Evolutionary conservation across 2,797 vertebrate species (phyloP), one percentile per base, ranked within the genome.

Genomic region (Melanotaenia nigrans): DNA sequence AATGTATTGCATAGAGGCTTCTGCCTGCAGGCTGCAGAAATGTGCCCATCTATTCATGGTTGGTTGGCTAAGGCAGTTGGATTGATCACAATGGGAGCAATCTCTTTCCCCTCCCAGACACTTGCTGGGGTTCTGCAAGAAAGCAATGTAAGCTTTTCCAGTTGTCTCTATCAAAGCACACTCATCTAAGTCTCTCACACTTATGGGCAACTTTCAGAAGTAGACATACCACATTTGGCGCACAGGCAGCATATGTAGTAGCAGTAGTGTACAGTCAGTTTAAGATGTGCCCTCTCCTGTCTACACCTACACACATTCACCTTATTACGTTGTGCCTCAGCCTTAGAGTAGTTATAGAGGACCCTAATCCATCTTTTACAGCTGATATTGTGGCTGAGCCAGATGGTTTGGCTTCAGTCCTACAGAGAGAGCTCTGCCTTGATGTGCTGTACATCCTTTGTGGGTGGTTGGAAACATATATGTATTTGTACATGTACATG

Each of bases 321-420:
- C 68, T 85, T 85, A 78, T 91, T 83, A 79, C 77, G 73, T 62
- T 68, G 79, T 73, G 80, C 70, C 61, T 75, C 75, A 33, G 74
- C 73, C 66, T 65, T 67, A 79, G 78, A 75, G 83, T 72, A 73
- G 79, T 82, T 87, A 83, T 77, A 78, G 71, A 86, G 68, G 62
- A 78, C 58, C 73, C 69, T 86, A 88, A 91, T 89, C 87, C 87
- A 84, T 90, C 85, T 88, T 88, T 90, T 87, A 83, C 65, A 77
- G 83, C 73, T 85, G 84, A 89, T 89, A 82, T 75, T 83, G 79
- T 72, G 65, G 80, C 84, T 79, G 68, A 81, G 77, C 83, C 78
- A 84, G 57, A 79, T 75, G 64, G 73, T 75, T 79, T 78, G 78
- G 75, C 84, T 77, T 73, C 28, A 59, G 74, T 78, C 81, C 80